Evolutionary conservation across 1,140 invertebrate genomes (phyloP).

Genomic region (Drosophila ohnishii): DNA sequence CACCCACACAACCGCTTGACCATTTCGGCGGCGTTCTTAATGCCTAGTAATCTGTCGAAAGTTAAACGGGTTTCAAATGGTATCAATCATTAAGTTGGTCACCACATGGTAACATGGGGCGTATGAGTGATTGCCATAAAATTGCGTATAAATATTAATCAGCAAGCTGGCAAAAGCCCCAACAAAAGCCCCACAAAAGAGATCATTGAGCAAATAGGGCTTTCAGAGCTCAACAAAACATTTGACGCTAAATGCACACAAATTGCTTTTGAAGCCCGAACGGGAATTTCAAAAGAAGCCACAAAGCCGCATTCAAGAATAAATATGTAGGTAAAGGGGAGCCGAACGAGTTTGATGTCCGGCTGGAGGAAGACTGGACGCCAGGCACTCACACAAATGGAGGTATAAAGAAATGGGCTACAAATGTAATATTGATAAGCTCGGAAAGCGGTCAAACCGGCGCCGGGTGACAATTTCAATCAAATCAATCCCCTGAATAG

Average conservation of each 20-base stretch:
- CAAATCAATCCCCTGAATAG: constrained; percentile 45
- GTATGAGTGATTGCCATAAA: constrained; percentile 69
- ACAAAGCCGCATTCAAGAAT: constrained; percentile 40
- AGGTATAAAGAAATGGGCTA: constrained; percentile 43
- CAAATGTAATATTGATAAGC: constrained; percentile 76
- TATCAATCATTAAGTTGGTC: constrained; percentile 68
- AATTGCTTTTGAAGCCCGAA: constrained; percentile 74
- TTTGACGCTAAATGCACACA: constrained; percentile 75
- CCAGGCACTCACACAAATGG: neutral
- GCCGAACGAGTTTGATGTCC: constrained; percentile 19
- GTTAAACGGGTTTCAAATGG: constrained; percentile 65
- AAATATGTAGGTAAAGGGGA: constrained; percentile 11
- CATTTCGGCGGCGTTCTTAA: constrained; percentile 50
- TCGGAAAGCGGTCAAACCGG: constrained; percentile 62
- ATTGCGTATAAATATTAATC: constrained; percentile 61
- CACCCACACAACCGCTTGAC: constrained; percentile 55
- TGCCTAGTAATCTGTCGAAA: constrained; percentile 45
- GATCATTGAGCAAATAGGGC: constrained; percentile 44
- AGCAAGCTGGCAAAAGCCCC: constrained; percentile 10
- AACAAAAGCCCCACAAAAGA: constrained; percentile 27
- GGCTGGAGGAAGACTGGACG: constrained; percentile 5
- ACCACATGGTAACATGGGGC: constrained; percentile 19
- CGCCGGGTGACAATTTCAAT: constrained; percentile 44
- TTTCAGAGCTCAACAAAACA: constrained; percentile 58
- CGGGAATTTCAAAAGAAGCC: constrained; percentile 53